phyloP scores from a whole-genome alignment of 2,888 invertebrate species.

The Leptopilina syphax region DNA sequence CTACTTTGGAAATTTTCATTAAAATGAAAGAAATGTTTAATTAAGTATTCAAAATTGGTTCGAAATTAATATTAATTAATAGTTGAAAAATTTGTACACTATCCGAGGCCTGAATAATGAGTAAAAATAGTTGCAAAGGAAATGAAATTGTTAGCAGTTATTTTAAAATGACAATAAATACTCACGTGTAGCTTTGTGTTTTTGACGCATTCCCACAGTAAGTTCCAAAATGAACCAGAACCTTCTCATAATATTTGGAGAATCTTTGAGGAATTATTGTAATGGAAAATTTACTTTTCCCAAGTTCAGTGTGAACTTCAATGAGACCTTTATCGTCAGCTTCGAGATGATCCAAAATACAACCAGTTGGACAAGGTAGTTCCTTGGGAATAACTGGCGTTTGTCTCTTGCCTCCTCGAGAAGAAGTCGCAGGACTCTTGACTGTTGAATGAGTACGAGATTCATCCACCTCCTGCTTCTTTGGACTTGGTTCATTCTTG shows the following conservation, averaged over 20 bases:
- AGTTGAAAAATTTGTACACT: no score
- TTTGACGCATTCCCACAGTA: neutral
- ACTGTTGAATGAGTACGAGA: neutral
- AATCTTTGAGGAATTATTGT: conserved; percentile 9
- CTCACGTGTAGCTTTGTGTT: conserved; percentile 6
- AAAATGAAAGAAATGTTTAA: no score
- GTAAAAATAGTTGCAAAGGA: no score
- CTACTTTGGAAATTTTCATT: no score
- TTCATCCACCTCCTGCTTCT: neutral
- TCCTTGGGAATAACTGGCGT: neutral
- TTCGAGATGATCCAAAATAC: neutral
- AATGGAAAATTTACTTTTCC: neutral
- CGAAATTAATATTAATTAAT: no score
- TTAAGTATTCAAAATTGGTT: no score
- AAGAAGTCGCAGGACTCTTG: neutral
- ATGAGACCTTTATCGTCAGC: conserved; percentile 10
- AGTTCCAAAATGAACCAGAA: neutral
- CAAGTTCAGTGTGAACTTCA: conserved; percentile 34
- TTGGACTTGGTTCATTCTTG: neutral
- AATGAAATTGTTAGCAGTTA: no score
- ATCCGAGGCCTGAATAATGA: no score
- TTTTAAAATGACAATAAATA: neutral
- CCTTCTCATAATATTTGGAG: neutral
- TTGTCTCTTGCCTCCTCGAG: neutral
- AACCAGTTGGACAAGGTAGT: conserved; percentile 2